Base-by-base conservation (phyloP, 53 echinoderm and acorn worm species). In the Pentamera pediparva region DNA sequence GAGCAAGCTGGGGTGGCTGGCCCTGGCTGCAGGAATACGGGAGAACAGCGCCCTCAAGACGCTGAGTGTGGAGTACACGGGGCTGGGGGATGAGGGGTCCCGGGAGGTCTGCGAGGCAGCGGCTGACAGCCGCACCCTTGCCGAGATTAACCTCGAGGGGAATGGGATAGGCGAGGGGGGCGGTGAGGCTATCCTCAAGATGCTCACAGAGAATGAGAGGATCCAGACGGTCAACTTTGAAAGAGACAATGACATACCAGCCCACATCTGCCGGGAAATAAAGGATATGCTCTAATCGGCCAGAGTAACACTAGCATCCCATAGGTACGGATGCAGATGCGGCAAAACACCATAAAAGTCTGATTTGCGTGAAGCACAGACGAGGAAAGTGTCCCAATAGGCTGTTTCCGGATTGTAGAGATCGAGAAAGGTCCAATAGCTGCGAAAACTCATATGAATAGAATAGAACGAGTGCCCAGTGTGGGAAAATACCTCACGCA, bases 141-240 rank as follows among this genome's bases (percentile, higher is more conserved):
- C 75, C 29, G 88, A 87, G 70, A 81, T 98, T 30, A 75, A 88
- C 28, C 61, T 98, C 1, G 98, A 98, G 61, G 90, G 85, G 9
- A 98, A 98, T 43, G 75, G 78, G 13, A 85, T 98, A 19, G 83
- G 76, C 3, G 83, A 80, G 24, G 63, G 78, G 40, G 90, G 86
- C 55, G 91, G 91, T 2, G 76, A 74, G 3, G 83, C 86, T 32
- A 65, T 98, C 13, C 50, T 89, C 35, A 79, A 91, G 61, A 78
- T 98, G 26, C 85, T 98, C 25, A 88, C 85, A 55, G 98, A 98
- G 31, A 98, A 98, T 63, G 79, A 85, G 28, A 50, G 86, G 19
- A 81, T 98, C 26, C 27, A 67, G 13, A 47, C 74, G 0, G 80
- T 98, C 32, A 82, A 75, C 39, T 83, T 87, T 59, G 78, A 77